Conservation (phyloP, 1,140 invertebrate species). For the Metopolophium dirhodum region DNA sequence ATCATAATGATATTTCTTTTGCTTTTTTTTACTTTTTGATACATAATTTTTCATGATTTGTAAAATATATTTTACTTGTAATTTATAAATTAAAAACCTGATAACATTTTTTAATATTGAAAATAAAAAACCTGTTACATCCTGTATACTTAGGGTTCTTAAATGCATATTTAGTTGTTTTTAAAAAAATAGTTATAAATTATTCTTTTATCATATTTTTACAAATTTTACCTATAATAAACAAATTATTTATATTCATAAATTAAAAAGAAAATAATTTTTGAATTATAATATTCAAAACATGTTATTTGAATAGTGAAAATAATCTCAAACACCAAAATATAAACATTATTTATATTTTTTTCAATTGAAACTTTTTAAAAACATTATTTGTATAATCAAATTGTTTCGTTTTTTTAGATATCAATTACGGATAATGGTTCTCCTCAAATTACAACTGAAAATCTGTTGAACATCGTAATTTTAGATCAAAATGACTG, state of each 20-base stretch:
- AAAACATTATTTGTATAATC: background rate
- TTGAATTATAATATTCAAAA: background rate
- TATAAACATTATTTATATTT: background rate
- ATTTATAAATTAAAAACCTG: too few relatives aligned
- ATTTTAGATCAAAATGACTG: slow-evolving; percentile 91
- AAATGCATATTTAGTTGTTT: too few relatives aligned
- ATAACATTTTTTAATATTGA: too few relatives aligned
- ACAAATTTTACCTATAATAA: too few relatives aligned
- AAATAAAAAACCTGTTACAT: too few relatives aligned
- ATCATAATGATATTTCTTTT: background rate
- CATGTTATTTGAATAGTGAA: background rate
- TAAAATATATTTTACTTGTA: too few relatives aligned
- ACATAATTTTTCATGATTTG: background rate
- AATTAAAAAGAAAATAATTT: too few relatives aligned
- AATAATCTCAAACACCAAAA: background rate
- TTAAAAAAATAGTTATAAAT: too few relatives aligned
- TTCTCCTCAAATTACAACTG: slow-evolving; percentile 78
- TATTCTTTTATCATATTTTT: too few relatives aligned
- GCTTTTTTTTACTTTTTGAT: background rate
- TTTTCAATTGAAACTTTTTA: background rate
- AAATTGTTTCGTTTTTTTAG: slow-evolving; percentile 60
- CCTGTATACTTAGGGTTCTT: too few relatives aligned
- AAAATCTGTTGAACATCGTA: slow-evolving; percentile 77
- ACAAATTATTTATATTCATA: too few relatives aligned
- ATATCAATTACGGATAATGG: slow-evolving; percentile 91